These are phyloP conservation scores for Burhinus oedicnemus DNA, from an alignment of 2,113 vertebrate species.

Conservation along the genomic window DNA sequence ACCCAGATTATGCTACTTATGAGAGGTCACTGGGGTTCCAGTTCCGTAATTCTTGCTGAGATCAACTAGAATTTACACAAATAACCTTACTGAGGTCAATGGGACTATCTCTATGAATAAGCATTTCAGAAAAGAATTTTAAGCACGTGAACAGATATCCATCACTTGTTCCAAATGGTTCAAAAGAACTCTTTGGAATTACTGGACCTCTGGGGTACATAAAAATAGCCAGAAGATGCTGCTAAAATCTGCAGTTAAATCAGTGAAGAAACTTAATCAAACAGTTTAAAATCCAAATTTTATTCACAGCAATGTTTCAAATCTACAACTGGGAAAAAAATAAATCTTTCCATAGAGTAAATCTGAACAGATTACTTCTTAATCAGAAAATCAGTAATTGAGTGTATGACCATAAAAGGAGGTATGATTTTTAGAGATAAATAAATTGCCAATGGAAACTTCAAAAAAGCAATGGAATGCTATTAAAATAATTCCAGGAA, in stretches of 20 bases:
- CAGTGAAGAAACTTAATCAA: background rate
- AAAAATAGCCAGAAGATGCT: background rate
- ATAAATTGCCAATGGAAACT: background rate
- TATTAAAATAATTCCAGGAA: background rate
- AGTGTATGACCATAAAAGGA: background rate
- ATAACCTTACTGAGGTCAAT: constrained; percentile 9
- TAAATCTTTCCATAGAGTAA: background rate
- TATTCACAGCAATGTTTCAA: background rate
- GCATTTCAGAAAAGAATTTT: background rate
- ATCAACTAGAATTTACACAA: constrained; percentile 33
- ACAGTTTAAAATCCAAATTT: background rate
- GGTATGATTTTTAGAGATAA: background rate
- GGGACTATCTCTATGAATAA: background rate
- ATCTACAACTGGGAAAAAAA: background rate
- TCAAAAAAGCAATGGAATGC: background rate
- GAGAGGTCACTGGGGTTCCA: constrained; percentile 7
- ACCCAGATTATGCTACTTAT: constrained; percentile 29
- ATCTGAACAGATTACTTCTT: background rate
- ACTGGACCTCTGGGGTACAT: background rate
- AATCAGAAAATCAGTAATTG: background rate
- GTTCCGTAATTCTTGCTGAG: constrained; percentile 24
- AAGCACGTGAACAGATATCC: background rate
- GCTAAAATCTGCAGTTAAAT: background rate
- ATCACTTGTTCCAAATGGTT: background rate
- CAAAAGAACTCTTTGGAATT: background rate